Base-by-base conservation (phyloP, 2,888 invertebrate species). In the Parascotia fuliginaria region DNA sequence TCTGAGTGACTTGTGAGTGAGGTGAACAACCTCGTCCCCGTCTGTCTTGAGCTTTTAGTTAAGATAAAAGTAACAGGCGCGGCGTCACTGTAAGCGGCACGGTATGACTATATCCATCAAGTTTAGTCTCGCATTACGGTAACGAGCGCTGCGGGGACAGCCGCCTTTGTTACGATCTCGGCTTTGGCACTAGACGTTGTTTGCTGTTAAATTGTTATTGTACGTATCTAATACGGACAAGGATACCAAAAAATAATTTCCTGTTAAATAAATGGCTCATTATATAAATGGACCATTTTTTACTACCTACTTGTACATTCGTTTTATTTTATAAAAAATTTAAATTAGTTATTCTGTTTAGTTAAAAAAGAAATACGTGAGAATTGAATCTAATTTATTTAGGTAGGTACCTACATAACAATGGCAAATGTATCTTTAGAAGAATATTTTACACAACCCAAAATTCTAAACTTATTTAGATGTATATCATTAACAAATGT, bases 81-180 rank as follows among this genome's bases (percentile, higher is more conserved):
- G 66, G 60, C 64, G 56, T 62, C 64, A 70, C 68, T 73, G 74
- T 72, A 65, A 70, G 63, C 55, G 60, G 55, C 53, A 50, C 59
- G 54, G 60, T 64, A 62, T 50, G 62, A 61, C 59, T 71, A 70
- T 73, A 78, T 81, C 81, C 75, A 78, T 83, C 78, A 79, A 77
- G 76, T 79, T 81, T 78, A 83, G 75, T 69, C 75, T 65, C 76
- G 70, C 77, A 79, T 81, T 82, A 82, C 72, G 55, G 74, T 75
- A 79, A 81, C 77, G 79, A 77, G 75, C 68, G 70, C 54, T 50
- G 49, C 55, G 60, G 66, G 44, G 60, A 43, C 42, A 48, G 52
- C 53, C 64, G 53, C 52, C 51, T 56, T 60, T 53, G 60, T 56
- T 55, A 46, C 50, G 47, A 49, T 33, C 55, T 46, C 47, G 45